A percentile compares a stretch with the other conserved stretches of the same genome.
Conservation (phyloP, 2,797 vertebrate genomes). For the Ambastaia sidthimunki region DNA sequence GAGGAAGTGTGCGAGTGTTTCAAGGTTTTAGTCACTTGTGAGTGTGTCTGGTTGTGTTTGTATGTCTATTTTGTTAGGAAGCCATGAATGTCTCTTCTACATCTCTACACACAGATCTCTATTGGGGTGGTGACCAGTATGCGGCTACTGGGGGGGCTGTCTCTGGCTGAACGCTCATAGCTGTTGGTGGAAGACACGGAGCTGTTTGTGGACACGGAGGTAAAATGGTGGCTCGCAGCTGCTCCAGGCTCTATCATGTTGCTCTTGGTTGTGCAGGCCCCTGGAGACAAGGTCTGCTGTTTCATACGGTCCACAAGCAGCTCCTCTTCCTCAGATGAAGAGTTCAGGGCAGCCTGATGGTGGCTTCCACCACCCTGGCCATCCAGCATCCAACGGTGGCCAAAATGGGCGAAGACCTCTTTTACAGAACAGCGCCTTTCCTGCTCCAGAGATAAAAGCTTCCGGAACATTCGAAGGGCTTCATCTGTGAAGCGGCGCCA, state of each 20-base stretch:
- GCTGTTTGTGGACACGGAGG: constrained; percentile 82
- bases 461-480: constrained; percentile 84
- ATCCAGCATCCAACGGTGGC: constrained; percentile 84
- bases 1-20: not conserved
- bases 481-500: constrained; percentile 86
- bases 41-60: constrained; percentile 22
- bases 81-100: not conserved
- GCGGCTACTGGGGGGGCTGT: constrained; percentile 74
- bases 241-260: constrained; percentile 67
- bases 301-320: constrained; percentile 83
- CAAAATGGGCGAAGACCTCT: constrained; percentile 83
- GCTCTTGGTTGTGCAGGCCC: constrained; percentile 54
- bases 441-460: constrained; percentile 81
- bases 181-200: constrained; percentile 83
- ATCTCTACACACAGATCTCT: constrained; percentile 76
- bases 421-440: constrained; percentile 83
- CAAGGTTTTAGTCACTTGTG: constrained; percentile 17
- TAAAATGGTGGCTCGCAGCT: constrained; percentile 69
- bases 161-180: constrained; percentile 79
- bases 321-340: constrained; percentile 68
- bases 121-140: constrained; percentile 84
- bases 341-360: constrained; percentile 48
- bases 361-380: constrained; percentile 33
- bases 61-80: constrained; percentile 24
- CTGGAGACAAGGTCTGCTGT: constrained; percentile 80